Percentiles rank a stretch among this genome's conserved stretches.
phyloP scores from a whole-genome alignment of 2,113 vertebrate genomes.

The Mesocricetus auratus region DNA sequence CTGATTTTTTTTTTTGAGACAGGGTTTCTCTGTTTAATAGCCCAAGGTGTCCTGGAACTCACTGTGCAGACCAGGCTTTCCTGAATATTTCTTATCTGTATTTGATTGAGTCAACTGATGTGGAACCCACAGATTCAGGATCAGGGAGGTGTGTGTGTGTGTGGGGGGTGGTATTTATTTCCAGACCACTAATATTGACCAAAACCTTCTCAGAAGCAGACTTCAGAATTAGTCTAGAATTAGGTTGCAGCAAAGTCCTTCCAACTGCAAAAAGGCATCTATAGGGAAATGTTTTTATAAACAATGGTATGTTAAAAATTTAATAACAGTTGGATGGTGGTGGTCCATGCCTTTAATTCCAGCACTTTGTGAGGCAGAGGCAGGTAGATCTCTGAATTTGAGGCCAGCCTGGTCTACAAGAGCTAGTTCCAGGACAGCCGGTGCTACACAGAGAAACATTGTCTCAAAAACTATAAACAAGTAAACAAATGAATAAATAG shows the following conservation, averaged over 20 bases:
- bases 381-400: neutral
- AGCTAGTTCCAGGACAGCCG: neutral
- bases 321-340: neutral
- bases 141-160: neutral
- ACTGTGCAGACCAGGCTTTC: too few relatives aligned
- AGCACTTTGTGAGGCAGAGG: neutral
- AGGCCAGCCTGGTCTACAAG: neutral
- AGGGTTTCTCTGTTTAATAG: too few relatives aligned
- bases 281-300: conserved; percentile 22
- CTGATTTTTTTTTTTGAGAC: neutral
- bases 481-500: neutral
- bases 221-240: conserved; percentile 13
- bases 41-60: too few relatives aligned
- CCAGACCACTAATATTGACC: neutral
- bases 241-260: neutral
- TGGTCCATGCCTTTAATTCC: neutral
- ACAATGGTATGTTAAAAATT: neutral
- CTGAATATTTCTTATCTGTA: neutral
- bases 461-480: neutral
- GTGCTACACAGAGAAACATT: neutral
- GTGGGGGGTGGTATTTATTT: neutral
- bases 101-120: neutral
- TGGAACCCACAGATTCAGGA: neutral
- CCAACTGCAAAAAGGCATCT: neutral
- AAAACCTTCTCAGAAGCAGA: conserved; percentile 16